A percentile compares a stretch with the other conserved stretches of the same genome.
Conservation (phyloP, 2,888 invertebrate genomes). For the Geotrupes spiniger region DNA sequence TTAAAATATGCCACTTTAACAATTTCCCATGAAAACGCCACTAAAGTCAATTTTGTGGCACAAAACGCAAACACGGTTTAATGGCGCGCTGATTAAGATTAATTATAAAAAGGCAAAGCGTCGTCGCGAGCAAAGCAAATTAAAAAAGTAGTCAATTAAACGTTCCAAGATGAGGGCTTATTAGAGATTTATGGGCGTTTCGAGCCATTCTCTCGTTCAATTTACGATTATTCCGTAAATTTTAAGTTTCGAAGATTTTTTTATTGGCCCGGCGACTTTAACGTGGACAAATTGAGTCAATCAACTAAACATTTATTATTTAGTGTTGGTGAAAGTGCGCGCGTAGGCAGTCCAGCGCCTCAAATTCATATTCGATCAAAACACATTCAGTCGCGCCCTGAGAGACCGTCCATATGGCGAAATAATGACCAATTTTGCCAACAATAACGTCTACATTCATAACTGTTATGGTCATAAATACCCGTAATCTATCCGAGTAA, state of each 20-base stretch:
- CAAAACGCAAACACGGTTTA: constrained; percentile 2
- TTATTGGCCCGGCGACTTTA: too few species aligned
- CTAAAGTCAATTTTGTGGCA: too few species aligned
- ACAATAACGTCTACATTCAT: background rate
- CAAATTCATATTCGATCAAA: too few species aligned
- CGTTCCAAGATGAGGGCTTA: constrained; percentile 7
- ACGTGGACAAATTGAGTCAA: too few species aligned
- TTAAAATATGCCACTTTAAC: too few species aligned
- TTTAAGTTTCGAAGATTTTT: background rate
- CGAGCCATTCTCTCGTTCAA: background rate
- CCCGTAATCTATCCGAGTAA: constrained; percentile 20
- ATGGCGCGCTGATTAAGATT: constrained; percentile 3
- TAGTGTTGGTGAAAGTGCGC: too few species aligned
- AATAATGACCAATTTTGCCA: background rate
- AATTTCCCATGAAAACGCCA: too few species aligned
- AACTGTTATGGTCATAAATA: constrained; percentile 19
- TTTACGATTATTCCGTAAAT: background rate
- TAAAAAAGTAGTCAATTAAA: constrained; percentile 7
- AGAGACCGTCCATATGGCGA: background rate
- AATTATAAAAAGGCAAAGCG: background rate
- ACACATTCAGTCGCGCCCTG: too few species aligned
- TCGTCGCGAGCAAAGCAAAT: constrained; percentile 4
- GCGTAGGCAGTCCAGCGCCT: too few species aligned
- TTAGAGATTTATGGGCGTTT: constrained; percentile 4
- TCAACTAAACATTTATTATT: too few species aligned